These are phyloP conservation scores for Pollachius pollachius DNA, from an alignment of 2,113 vertebrate genomes.

Conservation along the genomic window DNA sequence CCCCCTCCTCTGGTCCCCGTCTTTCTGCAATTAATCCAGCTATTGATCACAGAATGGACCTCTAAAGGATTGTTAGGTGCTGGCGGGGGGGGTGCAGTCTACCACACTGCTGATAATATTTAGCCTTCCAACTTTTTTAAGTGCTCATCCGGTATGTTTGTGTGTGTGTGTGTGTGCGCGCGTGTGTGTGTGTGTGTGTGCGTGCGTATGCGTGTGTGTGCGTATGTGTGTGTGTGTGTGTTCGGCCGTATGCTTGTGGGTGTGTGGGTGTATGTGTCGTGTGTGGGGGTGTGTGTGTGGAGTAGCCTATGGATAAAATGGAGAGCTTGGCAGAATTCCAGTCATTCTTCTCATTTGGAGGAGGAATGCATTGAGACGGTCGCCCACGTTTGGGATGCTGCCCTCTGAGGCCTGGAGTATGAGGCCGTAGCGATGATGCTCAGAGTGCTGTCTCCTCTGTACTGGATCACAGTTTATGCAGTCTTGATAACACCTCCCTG, in stretches of 20 bases:
- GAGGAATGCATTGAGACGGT: constrained; percentile 40
- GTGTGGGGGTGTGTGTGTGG: constrained; percentile 1
- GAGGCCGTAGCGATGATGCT: too few species aligned
- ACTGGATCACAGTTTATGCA: too few species aligned
- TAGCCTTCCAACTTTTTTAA: background rate
- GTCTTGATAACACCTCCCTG: too few species aligned
- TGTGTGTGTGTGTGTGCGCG: constrained; percentile 15
- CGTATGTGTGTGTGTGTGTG: too few species aligned
- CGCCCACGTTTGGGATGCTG: constrained; percentile 39
- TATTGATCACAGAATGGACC: constrained; percentile 75
- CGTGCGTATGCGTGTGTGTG: constrained; percentile 1
- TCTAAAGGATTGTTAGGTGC: constrained; percentile 56
- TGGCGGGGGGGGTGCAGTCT: constrained; percentile 37
- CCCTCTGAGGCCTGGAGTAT: constrained; percentile 28
- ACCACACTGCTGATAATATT: constrained; percentile 11
- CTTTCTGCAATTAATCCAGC: constrained; percentile 76
- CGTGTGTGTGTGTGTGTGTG: constrained; percentile 21
- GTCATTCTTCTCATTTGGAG: constrained; percentile 41
- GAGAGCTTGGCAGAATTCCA: constrained; percentile 40
- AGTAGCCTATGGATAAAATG: constrained; percentile 12
- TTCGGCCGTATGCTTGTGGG: too few species aligned
- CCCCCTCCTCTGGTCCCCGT: constrained; percentile 31
- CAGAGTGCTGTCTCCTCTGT: too few species aligned
- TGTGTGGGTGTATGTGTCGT: too few species aligned
- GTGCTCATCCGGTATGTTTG: constrained; percentile 1